phyloP scores from a whole-genome alignment of 1,140 invertebrate species.

The Drosophila varians region DNA sequence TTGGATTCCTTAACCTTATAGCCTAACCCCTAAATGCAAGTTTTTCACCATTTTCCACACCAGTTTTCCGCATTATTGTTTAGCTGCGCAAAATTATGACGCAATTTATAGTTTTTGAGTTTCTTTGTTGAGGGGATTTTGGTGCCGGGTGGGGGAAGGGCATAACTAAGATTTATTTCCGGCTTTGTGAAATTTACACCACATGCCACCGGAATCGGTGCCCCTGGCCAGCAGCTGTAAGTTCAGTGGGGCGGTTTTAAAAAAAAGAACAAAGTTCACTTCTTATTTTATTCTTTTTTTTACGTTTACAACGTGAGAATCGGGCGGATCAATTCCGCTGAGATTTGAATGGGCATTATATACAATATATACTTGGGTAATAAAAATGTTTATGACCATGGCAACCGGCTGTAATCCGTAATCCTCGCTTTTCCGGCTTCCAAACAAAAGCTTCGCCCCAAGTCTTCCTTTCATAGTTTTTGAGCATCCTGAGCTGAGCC shows the following conservation, averaged over 20 bases:
- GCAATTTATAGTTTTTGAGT: constrained; percentile 75
- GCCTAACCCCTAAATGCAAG: constrained; percentile 18
- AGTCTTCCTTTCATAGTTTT: constrained; percentile 15
- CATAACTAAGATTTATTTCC: constrained; percentile 81
- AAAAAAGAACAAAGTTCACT: constrained; percentile 41
- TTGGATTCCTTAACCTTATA: constrained; percentile 13
- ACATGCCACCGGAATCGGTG: constrained; percentile 37
- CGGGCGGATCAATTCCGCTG: constrained; percentile 33
- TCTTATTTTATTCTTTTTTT: constrained; percentile 2
- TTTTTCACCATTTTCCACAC: constrained; percentile 55
- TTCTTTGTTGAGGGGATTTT: constrained; percentile 38
- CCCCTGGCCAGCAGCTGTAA: constrained; percentile 22
- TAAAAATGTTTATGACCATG: constrained; percentile 43
- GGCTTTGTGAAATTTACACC: constrained; percentile 73
- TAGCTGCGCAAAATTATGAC: constrained; percentile 71
- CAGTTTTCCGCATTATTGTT: constrained; percentile 42
- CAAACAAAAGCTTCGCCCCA: constrained; percentile 33
- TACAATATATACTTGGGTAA: constrained; percentile 12
- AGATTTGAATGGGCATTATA: constrained; percentile 33
- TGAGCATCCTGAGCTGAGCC: not conserved
- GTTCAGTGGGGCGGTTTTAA: constrained; percentile 30
- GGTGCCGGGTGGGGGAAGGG: constrained; percentile 41
- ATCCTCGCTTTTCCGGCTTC: constrained; percentile 12
- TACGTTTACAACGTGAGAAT: constrained; percentile 44
- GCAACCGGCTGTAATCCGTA: constrained; percentile 44